Evolutionary conservation across 2,888 invertebrate genomes (phyloP), one percentile per base, ranked within the genome.

Genomic region (Chalcosyrphus nemorum): DNA sequence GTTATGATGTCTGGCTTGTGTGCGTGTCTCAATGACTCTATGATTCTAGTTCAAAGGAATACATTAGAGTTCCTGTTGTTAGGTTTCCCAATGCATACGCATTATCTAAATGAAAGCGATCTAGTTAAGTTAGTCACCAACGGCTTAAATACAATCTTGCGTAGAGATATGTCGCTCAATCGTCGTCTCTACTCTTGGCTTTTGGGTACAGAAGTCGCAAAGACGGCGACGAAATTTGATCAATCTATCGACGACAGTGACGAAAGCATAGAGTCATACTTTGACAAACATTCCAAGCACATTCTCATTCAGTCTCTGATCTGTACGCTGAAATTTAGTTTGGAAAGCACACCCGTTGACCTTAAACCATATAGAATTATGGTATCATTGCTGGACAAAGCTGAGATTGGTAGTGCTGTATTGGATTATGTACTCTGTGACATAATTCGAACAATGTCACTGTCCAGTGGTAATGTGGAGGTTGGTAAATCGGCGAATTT

Each of bases 81-180:
- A 4, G 96, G 96, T 24, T 96, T 97, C 90, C 97, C 97, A 13
- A 94, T 97, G 93, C 96, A 96, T 88, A 95, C 95, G 88, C 94
- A 94, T 80, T 95, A 96, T 88, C 92, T 95, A 57, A 91, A 93
- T 11, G 93, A 93, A 87, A 92, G 93, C 6, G 96, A 97, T 89
- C 93, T 96, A 93, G 94, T 95, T 56, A 93, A 93, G 70, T 91
- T 96, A 82, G 94, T 96, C 5, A 95, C 95, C 21, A 94, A 96
- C 72, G 95, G 95, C 24, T 92, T 97, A 63, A 93, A 93, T 43
- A 95, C 95, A 4, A 95, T 98, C 85, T 92, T 97, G 57, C 92
- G 97, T 47, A 92, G 98, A 81, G 97, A 98, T 89, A 97, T 97
- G 96, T 97, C 97, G 27, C 92, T 98, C 11, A 98, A 98, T 90